Percentiles rank a stretch among this genome's conserved stretches.
Conservation (phyloP, 2,888 invertebrate species). For the Antheraea yamamai region DNA sequence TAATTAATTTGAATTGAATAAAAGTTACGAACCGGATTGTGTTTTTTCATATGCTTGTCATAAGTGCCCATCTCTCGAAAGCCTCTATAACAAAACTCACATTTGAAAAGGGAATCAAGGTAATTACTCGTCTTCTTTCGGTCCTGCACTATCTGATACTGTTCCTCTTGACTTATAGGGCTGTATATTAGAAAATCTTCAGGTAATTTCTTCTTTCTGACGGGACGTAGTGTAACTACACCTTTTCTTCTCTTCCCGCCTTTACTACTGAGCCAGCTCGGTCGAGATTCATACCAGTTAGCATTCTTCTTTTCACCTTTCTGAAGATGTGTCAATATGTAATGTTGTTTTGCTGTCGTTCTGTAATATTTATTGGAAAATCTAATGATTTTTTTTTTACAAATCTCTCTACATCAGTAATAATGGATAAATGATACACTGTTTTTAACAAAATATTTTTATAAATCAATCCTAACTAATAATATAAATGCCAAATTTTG, state of each 20-base stretch:
- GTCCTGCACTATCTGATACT: constrained; percentile 56
- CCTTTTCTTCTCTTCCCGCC: constrained; percentile 47
- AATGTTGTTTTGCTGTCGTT: constrained; percentile 68
- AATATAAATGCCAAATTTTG: too few relatives aligned
- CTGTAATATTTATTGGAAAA: constrained; percentile 37
- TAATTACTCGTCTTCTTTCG: constrained; percentile 62
- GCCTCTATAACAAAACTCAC: constrained; percentile 64
- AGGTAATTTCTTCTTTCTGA: constrained; percentile 47
- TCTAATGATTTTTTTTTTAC: not conserved
- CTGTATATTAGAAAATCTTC: constrained; percentile 57
- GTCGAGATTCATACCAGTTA: constrained; percentile 53
- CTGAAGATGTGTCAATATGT: constrained; percentile 58
- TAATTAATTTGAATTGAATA: not conserved
- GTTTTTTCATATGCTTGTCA: constrained; percentile 71
- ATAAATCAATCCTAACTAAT: too few relatives aligned
- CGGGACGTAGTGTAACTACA: constrained; percentile 38
- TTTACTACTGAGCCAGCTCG: constrained; percentile 51
- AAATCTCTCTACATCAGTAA: not conserved
- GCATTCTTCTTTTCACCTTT: constrained; percentile 46
- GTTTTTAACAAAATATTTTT: too few relatives aligned
- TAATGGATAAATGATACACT: not conserved
- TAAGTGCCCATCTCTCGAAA: constrained; percentile 59
- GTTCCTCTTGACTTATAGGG: constrained; percentile 63
- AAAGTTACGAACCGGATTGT: constrained; percentile 61
- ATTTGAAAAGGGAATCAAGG: constrained; percentile 59